These are phyloP conservation scores for Laspeyria flexula DNA, from an alignment of 2,888 invertebrate species.

Conservation along the genomic window DNA sequence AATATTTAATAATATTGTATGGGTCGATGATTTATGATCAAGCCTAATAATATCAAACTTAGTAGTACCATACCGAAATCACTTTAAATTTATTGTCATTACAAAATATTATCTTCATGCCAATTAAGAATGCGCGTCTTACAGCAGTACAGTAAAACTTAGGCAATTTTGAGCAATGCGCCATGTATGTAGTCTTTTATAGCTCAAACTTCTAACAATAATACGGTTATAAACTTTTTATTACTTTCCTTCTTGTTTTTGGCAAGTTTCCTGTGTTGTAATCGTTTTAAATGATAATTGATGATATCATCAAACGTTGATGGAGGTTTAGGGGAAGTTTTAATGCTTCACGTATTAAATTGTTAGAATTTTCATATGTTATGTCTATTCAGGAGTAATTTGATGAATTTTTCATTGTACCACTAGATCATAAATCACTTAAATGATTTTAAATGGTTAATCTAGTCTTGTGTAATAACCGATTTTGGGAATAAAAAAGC, in stretches of 20 bases:
- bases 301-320: constrained; percentile 11
- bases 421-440: no score
- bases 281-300: constrained; percentile 22
- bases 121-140: constrained; percentile 11
- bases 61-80: neutral
- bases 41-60: no score
- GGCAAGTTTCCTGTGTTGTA: constrained; percentile 11
- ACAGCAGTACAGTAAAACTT: constrained; percentile 22
- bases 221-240: constrained; percentile 26
- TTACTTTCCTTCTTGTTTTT: constrained; percentile 17
- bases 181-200: constrained; percentile 28
- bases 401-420: no score
- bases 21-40: no score
- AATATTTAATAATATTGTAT: no score
- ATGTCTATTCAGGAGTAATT: no score
- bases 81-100: neutral
- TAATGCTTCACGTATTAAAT: neutral
- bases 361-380: neutral
- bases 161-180: constrained; percentile 34
- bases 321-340: neutral
- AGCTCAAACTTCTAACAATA: constrained; percentile 26
- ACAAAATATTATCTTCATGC: neutral
- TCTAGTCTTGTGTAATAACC: no score
- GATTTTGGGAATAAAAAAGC: no score
- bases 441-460: no score